Evolutionary conservation across 2,888 invertebrate species (phyloP).

Genomic region (Eueremaeus valkanovi): DNA sequence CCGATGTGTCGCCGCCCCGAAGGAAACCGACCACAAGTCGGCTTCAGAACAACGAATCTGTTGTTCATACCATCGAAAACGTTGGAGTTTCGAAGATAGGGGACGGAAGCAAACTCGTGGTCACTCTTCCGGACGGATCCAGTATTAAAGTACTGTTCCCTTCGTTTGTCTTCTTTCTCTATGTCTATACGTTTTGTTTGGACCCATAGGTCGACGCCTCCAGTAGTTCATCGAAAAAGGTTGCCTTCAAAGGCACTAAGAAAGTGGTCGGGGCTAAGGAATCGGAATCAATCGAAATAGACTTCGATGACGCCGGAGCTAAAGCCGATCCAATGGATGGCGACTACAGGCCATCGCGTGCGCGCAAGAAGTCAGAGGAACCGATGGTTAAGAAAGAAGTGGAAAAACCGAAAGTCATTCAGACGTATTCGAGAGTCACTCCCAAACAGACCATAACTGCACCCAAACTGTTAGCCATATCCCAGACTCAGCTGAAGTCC

Average conservation of each 20-base stretch:
- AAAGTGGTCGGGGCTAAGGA: neutral
- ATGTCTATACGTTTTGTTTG: neutral
- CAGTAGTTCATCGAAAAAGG: neutral
- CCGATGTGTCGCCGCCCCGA: slow-evolving; percentile 31
- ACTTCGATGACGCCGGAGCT: slow-evolving; percentile 30
- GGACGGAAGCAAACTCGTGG: slow-evolving; percentile 34
- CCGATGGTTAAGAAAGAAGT: neutral
- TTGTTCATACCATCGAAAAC: slow-evolving; percentile 31
- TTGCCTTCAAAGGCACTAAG: slow-evolving; percentile 9
- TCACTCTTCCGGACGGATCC: slow-evolving; percentile 33
- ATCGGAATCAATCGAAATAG: slow-evolving; percentile 8
- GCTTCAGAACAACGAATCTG: neutral
- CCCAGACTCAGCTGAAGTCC: slow-evolving; percentile 21
- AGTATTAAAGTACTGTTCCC: neutral
- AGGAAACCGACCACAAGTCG: slow-evolving; percentile 13
- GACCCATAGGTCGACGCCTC: neutral
- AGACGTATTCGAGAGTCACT: slow-evolving; percentile 10
- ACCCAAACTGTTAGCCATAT: slow-evolving; percentile 2
- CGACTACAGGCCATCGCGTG: slow-evolving; percentile 26
- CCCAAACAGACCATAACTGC: neutral
- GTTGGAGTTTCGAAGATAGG: slow-evolving; percentile 23
- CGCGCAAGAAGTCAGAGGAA: slow-evolving; percentile 13
- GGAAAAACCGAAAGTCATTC: neutral
- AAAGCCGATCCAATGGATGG: neutral
- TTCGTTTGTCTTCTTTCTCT: neutral